phyloP scores from a whole-genome alignment of 2,797 vertebrate species.

The Glossophaga mutica region DNA sequence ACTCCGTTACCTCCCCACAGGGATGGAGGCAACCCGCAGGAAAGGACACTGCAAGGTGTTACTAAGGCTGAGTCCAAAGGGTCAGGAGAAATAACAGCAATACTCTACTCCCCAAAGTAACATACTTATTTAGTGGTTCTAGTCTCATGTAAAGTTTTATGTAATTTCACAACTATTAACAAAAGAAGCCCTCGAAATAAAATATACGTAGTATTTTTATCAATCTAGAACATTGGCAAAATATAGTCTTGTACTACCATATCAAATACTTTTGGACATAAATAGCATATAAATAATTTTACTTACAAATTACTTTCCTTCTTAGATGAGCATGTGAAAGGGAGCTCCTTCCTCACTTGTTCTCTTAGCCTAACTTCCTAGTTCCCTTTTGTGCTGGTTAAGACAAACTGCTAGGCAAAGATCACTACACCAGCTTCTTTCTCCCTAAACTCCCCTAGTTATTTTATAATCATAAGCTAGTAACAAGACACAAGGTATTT shows the following conservation, averaged over 20 bases:
- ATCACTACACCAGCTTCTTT: neutral
- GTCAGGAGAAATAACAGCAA: neutral
- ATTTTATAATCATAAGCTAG: neutral
- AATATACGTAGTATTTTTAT: neutral
- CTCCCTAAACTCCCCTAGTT: neutral
- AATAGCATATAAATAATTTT: neutral
- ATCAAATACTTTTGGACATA: neutral
- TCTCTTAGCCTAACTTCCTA: neutral
- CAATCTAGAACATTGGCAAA: neutral
- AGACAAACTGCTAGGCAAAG: neutral
- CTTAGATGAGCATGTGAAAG: neutral
- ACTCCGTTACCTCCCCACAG: neutral
- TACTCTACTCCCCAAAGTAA: neutral
- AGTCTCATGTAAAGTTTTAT: neutral
- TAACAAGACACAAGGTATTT: neutral
- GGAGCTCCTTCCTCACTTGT: neutral
- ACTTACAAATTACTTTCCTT: neutral
- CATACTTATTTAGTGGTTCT: neutral
- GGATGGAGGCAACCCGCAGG: rapidly evolving
- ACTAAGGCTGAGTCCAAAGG: neutral
- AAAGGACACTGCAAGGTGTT: neutral
- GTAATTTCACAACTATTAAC: neutral
- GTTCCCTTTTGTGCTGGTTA: neutral
- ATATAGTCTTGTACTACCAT: neutral
- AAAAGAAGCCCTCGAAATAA: neutral